phyloP scores from a whole-genome alignment of 2,113 vertebrate species.

The Scartelaos histophorus region DNA sequence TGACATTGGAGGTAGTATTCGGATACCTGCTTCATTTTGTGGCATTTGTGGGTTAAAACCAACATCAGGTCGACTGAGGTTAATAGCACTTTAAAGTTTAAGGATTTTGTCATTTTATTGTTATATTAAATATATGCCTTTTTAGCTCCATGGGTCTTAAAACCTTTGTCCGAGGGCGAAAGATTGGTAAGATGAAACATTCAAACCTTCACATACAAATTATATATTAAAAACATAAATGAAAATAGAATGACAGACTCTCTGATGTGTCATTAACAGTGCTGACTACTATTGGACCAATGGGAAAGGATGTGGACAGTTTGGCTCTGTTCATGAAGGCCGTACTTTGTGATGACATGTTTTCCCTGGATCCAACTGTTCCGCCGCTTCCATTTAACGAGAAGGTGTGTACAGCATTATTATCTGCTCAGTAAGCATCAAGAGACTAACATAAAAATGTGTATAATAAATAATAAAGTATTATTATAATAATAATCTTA shows the following conservation, averaged over 20 bases:
- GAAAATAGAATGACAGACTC: neutral
- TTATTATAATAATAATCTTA: too few species aligned
- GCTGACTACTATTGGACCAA: constrained; percentile 72
- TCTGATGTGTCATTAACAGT: constrained; percentile 61
- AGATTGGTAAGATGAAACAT: constrained; percentile 58
- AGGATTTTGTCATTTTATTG: neutral
- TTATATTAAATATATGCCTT: constrained; percentile 7
- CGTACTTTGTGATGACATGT: constrained; percentile 87
- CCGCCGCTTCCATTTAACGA: constrained; percentile 86
- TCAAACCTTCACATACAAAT: neutral
- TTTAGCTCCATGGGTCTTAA: constrained; percentile 49
- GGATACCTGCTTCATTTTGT: constrained; percentile 76
- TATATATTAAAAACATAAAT: neutral
- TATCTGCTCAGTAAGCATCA: neutral
- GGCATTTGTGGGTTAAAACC: constrained; percentile 76
- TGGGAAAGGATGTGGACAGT: constrained; percentile 87
- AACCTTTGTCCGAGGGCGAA: constrained; percentile 53
- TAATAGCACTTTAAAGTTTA: neutral
- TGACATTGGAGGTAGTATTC: constrained; percentile 75
- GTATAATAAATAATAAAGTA: too few species aligned
- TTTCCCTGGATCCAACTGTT: constrained; percentile 84
- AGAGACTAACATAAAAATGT: neutral
- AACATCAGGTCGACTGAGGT: constrained; percentile 72
- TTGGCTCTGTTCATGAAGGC: constrained; percentile 88
- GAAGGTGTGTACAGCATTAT: constrained; percentile 42